Evolutionary conservation across 2,113 vertebrate genomes (phyloP).

Genomic region (Pitta sordida): DNA sequence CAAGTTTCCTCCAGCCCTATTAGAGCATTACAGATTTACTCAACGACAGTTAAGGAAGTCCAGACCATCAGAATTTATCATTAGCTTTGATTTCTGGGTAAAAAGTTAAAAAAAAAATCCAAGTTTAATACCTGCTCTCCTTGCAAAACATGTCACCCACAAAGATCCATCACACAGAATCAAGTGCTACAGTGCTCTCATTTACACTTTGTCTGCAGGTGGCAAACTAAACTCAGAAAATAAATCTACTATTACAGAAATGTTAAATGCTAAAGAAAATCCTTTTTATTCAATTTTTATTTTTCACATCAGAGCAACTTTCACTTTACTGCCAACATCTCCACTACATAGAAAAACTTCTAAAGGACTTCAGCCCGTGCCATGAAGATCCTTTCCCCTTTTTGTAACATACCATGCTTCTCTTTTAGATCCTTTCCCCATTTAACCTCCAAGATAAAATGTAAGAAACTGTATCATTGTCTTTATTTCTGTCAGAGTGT

Average conservation of each 20-base stretch:
- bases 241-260: neutral
- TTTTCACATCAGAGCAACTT: neutral
- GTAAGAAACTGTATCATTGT: neutral
- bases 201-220: constrained; percentile 55
- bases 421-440: neutral
- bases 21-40: neutral
- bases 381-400: neutral
- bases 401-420: neutral
- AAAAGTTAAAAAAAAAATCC: constrained; percentile 21
- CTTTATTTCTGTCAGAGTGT: neutral
- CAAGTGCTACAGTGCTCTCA: neutral
- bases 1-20: neutral
- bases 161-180: neutral
- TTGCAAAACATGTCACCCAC: constrained; percentile 12
- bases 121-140: constrained; percentile 1
- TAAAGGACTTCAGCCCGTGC: neutral
- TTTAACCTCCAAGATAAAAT: neutral
- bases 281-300: neutral
- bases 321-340: neutral
- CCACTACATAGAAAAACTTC: neutral
- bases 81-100: neutral
- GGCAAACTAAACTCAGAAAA: constrained; percentile 55
- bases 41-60: neutral
- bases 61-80: neutral
- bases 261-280: neutral